Base-by-base conservation (phyloP, 2,888 invertebrate genomes). In the Aleiodes testaceus region DNA sequence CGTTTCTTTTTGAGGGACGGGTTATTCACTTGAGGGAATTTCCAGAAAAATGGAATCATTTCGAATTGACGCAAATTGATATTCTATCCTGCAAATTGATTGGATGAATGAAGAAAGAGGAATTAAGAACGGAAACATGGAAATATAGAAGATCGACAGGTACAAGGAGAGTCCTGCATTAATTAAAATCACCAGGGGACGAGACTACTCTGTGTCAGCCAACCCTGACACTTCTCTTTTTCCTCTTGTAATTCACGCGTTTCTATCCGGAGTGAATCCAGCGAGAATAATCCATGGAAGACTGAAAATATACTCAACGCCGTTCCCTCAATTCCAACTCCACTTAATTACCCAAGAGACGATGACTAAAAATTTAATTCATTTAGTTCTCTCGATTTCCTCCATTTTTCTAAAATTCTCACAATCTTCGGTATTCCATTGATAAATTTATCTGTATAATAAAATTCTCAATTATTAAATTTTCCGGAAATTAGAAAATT, bases 161-260 rank as follows among this genome's bases (percentile, higher is more conserved):
- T 36, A 36, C 36, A 9, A 36, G 36, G 5, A 26, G 73, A 80
- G 79, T 78, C 78, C 73, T 84, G 86, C 85, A 86, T 86, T 87
- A 87, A 87, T 87, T 87, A 87, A 86, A 36, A 86, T 84, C 83
- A 84, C 85, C 81, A 79, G 82, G 84, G 85, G 84, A 87, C 86
- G 86, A 36, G 36, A 86, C 85, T 85, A 85, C 85, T 81, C 82
- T 81, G 36, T 36, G 83, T 84, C 84, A 80, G 79, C 80, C 75
- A 82, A 75, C 72, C 30, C 26, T 22, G 30, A 9, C 55, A 52
- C 44, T 45, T 72, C 71, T 73, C 73, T 73, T 68, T 61, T 69
- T 72, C 74, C 69, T 69, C 72, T 49, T 74, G 74, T 78, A 76
- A 77, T 76, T 77, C 72, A 76, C 76, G 73, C 76, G 72, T 74